Conservation (phyloP, 2,113 vertebrate species). For the Spea bombifrons region DNA sequence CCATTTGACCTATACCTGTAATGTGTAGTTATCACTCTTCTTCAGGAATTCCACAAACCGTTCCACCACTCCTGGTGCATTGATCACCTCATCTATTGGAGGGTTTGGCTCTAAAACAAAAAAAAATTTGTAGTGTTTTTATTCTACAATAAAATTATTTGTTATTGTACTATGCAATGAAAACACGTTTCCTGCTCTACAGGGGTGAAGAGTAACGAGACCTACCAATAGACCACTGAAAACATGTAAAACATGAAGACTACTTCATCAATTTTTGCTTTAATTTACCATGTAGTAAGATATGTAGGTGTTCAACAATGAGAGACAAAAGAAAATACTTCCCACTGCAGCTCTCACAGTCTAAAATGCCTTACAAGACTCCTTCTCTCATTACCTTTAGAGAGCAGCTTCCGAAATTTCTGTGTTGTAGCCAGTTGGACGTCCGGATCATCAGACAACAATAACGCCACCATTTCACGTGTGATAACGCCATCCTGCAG, state of each 20-base stretch:
- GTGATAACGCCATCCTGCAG: conserved; percentile 90
- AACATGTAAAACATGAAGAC: too few species aligned
- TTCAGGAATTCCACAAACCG: conserved; percentile 96
- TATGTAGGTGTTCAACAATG: too few species aligned
- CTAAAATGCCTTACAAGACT: too few species aligned
- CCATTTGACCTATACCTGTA: conserved; percentile 76
- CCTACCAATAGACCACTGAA: too few species aligned
- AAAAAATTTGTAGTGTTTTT: neutral
- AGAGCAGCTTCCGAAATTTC: conserved; percentile 95
- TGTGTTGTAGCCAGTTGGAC: conserved; percentile 91
- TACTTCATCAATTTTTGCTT: too few species aligned
- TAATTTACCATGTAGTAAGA: too few species aligned
- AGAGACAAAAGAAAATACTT: too few species aligned
- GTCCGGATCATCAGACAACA: conserved; percentile 94
- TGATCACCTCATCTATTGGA: conserved; percentile 97
- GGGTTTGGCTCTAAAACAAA: conserved; percentile 86
- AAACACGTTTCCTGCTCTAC: neutral
- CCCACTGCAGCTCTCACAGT: too few species aligned
- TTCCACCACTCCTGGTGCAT: conserved; percentile 87
- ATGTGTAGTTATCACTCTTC: conserved; percentile 86
- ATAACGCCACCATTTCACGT: conserved; percentile 95
- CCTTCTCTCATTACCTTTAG: conserved; percentile 78
- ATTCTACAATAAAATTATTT: too few species aligned
- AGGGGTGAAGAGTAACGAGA: too few species aligned
- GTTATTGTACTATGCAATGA: too few species aligned